phyloP scores from a whole-genome alignment of 1,140 invertebrate genomes.

The Gonioctena quinquepunctata region DNA sequence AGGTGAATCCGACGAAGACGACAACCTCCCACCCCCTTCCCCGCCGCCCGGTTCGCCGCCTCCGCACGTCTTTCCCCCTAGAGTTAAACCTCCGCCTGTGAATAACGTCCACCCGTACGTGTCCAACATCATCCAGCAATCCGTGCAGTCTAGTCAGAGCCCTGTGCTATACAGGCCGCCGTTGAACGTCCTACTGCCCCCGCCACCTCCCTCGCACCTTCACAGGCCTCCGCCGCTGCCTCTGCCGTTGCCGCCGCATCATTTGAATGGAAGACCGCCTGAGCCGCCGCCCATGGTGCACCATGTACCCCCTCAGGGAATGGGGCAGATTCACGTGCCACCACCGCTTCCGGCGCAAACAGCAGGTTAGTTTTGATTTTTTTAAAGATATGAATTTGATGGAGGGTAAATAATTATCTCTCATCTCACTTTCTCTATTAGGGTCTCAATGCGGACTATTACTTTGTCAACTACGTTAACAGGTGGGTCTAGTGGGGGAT shows the following conservation, averaged over 20 bases:
- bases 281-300: background rate
- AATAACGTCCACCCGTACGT: conserved; percentile 44
- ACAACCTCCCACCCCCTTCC: conserved; percentile 61
- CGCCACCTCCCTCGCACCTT: conserved; percentile 5
- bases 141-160: background rate
- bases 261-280: background rate
- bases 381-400: background rate
- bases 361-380: background rate
- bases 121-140: background rate
- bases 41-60: conserved; percentile 64
- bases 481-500: too few relatives aligned
- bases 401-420: background rate
- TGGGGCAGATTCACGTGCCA: background rate
- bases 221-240: conserved; percentile 7
- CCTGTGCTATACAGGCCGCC: background rate
- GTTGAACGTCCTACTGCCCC: conserved; percentile 12
- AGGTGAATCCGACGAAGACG: conserved; percentile 57
- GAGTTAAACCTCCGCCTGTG: conserved; percentile 44
- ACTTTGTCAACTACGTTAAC: background rate
- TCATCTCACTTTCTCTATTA: background rate
- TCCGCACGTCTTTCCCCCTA: conserved; percentile 60
- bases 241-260: background rate
- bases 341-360: background rate
- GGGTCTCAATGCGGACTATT: background rate
- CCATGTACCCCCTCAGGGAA: background rate